Evolutionary conservation across 2,797 vertebrate species (phyloP), one percentile per base, ranked within the genome.

Genomic region (Capromys pilorides): DNA sequence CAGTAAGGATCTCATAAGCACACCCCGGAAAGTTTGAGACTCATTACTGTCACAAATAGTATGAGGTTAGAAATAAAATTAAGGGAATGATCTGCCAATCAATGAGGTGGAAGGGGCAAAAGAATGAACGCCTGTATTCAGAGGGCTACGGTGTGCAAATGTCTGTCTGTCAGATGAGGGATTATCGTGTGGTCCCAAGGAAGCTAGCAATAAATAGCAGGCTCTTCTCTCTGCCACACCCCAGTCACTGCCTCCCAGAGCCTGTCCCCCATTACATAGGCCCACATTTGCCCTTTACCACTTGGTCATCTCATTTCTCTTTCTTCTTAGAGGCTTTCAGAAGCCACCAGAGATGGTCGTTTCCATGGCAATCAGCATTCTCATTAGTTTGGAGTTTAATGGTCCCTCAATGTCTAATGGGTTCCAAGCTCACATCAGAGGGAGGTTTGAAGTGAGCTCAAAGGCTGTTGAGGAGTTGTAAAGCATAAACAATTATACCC

Each of bases 331-430:
- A 96, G 80, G 80, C 31, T 78, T 93, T 94, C 24, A 81, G 77
- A 94, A 89, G 57, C 41, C 62, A 80, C 31, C 39, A 92, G 75
- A 90, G 22, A 91, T 2, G 59, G 39, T 39, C 75, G 75, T 95
- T 96, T 97, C 41, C 86, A 84, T 94, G 83, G 62, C 81, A 86
- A 94, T 83, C 75, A 86, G 21, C 11, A 36, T 86, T 64, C 41
- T 86, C 24, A 45, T 87, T 96, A 92, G 28, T 85, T 91, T 12
- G 10, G 36, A 81, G 39, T 91, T 92, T 84, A 92, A 82, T 91
- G 83, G 54, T 86, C 64, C 16, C 54, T 73, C 64, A 89, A 61
- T 69, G 5, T 78, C 49, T 81, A 92, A 75, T 93, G 87, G 36
- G 19, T 86, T 96, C 45, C 13, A 88, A 84, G 22, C 69, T 82